phyloP scores from a whole-genome alignment of 2,113 vertebrate species.

The Ibidorhyncha struthersii region DNA sequence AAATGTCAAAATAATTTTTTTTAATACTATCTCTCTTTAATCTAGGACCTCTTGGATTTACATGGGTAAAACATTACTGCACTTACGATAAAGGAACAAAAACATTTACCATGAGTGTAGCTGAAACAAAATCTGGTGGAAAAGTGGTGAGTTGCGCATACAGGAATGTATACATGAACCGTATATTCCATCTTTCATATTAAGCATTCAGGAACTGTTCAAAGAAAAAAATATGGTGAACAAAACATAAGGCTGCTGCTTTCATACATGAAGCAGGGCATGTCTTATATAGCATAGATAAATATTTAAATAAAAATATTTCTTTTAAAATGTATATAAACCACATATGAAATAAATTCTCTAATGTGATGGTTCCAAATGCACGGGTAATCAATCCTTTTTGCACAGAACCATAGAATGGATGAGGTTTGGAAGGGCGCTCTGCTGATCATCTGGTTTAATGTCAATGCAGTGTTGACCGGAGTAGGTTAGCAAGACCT shows the following conservation, averaged over 20 bases:
- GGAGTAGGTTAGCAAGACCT: not conserved
- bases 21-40: not conserved
- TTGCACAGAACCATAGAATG: not conserved
- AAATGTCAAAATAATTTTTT: not conserved
- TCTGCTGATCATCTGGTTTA: not conserved
- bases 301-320: not conserved
- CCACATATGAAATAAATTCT: not conserved
- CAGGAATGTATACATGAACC: not conserved
- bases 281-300: not conserved
- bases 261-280: not conserved
- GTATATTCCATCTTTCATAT: not conserved
- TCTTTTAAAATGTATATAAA: not conserved
- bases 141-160: conserved; percentile 85
- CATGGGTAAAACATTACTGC: conserved; percentile 96
- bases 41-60: conserved; percentile 93
- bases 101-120: conserved; percentile 91
- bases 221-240: not conserved
- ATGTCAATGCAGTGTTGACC: not conserved
- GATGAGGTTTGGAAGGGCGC: not conserved
- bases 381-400: not conserved
- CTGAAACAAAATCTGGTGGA: conserved; percentile 89
- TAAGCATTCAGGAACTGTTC: not conserved
- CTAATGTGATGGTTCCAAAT: not conserved
- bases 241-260: not conserved
- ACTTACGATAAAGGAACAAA: conserved; percentile 94